phyloP scores from a whole-genome alignment of 2,113 vertebrate genomes.

The Pangasianodon gigas region DNA sequence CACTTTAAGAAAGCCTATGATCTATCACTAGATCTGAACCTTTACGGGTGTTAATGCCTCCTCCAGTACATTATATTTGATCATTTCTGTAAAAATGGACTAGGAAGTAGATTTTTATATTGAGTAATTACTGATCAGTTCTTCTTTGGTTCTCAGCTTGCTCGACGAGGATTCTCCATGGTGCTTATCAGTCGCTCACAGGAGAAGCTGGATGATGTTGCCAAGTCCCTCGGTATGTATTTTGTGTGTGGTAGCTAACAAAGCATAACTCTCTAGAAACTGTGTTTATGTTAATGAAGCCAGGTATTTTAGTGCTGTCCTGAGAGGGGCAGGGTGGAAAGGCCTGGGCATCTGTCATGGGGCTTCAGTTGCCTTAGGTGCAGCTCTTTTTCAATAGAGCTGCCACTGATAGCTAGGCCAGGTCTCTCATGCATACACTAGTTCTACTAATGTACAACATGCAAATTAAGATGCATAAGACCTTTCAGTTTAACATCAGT shows the following conservation, averaged over 20 bases:
- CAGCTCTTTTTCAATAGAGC: conserved; percentile 13
- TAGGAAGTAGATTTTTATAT: not conserved
- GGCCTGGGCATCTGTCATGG: conserved; percentile 18
- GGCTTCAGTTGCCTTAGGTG: conserved; percentile 12
- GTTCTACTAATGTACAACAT: not conserved
- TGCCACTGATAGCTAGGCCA: not conserved
- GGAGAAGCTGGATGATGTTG: conserved; percentile 88
- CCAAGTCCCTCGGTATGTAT: conserved; percentile 83
- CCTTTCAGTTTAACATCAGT: not conserved
- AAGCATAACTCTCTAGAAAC: conserved; percentile 43
- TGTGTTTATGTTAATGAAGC: conserved; percentile 49
- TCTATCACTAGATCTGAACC: not conserved
- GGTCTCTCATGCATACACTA: not conserved
- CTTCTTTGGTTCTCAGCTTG: conserved; percentile 75
- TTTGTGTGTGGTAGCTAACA: not conserved
- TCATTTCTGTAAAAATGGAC: not conserved
- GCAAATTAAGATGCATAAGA: not conserved
- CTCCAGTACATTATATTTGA: not conserved
- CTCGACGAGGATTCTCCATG: conserved; percentile 83
- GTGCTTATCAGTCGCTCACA: conserved; percentile 92
- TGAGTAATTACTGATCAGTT: not conserved
- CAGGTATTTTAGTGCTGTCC: conserved; percentile 32
- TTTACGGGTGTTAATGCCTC: not conserved
- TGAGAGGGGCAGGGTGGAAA: conserved; percentile 30
- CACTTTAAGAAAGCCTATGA: not conserved